These are phyloP conservation scores for Zapornia atra DNA, from an alignment of 2,113 vertebrate genomes.

Conservation along the genomic window DNA sequence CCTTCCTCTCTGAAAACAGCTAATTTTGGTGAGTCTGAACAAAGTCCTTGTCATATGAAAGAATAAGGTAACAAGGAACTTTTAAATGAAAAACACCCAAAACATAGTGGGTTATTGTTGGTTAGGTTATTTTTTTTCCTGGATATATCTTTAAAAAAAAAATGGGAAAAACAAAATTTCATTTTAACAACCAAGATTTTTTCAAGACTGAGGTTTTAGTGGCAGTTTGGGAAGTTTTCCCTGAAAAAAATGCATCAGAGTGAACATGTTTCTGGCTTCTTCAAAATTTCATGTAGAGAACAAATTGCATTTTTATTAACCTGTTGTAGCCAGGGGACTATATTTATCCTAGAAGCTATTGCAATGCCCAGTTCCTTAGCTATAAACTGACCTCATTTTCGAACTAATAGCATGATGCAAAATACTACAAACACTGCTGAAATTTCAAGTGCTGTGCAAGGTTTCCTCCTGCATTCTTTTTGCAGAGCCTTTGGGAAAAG, in stretches of 20 bases:
- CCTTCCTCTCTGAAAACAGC: background rate
- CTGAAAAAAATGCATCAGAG: background rate
- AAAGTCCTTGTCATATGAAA: background rate
- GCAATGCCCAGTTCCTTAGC: background rate
- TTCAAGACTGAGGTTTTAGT: background rate
- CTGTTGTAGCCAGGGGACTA: background rate
- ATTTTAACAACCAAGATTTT: background rate
- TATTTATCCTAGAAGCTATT: background rate
- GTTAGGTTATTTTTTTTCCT: background rate
- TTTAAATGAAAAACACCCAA: background rate
- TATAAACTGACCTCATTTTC: background rate
- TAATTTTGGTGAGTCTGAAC: background rate
- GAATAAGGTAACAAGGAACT: background rate
- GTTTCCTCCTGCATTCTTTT: background rate
- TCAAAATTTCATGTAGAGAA: background rate
- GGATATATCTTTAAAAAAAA: background rate
- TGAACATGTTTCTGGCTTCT: background rate
- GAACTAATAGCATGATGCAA: background rate
- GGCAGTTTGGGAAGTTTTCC: background rate
- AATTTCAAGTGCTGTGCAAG: background rate
- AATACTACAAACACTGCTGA: background rate
- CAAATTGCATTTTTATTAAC: background rate
- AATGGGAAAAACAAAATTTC: background rate
- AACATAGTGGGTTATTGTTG: no score
- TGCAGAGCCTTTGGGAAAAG: background rate